Base-by-base conservation (phyloP, 2,888 invertebrate species). In the Polymixis flavicincta region DNA sequence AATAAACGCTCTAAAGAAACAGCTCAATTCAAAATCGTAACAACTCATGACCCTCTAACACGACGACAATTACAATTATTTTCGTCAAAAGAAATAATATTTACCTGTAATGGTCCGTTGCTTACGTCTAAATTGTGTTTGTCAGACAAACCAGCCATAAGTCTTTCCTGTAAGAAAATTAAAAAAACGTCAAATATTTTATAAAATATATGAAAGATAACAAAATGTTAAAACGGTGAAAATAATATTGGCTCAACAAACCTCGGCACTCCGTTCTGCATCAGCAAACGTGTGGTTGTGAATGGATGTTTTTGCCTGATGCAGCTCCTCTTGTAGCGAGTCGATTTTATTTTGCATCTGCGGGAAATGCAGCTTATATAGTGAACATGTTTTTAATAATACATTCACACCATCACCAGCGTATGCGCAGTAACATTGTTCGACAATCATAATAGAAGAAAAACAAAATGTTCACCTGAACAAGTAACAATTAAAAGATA, bases 331-430 rank as follows among this genome's bases (percentile, higher is more conserved):
- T 90, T 97, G 95, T 80, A 97, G 91, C 22, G 95, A 89, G 74
- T 94, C 94, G 88, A 97, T 95, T 92, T 96, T 97, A 67, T 94
- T 94, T 92, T 97, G 96, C 94, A 97, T 95, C 97, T 97, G 91
- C 83, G 77, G 74, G 19, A 42, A 77, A 84, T 25, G 11, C 28
- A 66, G 25, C 37, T 5, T 25, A 63, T 75, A 80, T 70, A 76
- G 85, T 73, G 42, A 76, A 78, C 32, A 64, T 69, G 85, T 73
- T 72, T 72, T 64, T 32, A 22, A 71, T 76, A 70, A 55, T 32
- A 55, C 19, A 81, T 42, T 54, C 13, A 67, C 52, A 87, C 92
- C 92, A 82, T 87, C 92, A 92, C 93, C 92, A 76, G 74, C 55
- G 52, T 71, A 83, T 37, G 78, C 73, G 76, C 74, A 79, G 28